Base-by-base conservation (phyloP, 2,797 vertebrate genomes). In the Falco peregrinus region DNA sequence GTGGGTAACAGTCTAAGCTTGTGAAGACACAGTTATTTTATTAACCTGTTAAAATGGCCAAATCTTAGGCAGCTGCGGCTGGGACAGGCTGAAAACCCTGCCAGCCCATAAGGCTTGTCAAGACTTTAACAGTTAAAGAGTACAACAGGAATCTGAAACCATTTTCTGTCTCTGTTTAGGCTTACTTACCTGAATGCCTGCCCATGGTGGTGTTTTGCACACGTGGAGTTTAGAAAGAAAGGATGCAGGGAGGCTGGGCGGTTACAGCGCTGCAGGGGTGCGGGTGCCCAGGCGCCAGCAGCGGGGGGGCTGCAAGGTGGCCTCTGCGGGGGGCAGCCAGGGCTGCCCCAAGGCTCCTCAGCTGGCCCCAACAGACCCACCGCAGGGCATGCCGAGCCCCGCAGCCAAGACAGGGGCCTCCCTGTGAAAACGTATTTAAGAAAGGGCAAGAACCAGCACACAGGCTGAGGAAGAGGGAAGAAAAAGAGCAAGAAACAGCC, bases 231-330 rank as follows among this genome's bases (percentile, higher is more conserved):
- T 2, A 77, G 53, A 80, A 15, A 87, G 29, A 1, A 39, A 12
- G 11, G 18, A 71, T 45, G 43, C 21, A 39, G 15, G 33, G 48
- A 83, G 35, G 14, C 43, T 69, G 43, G 13, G 48, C n/a, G 48
- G 28, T 21, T 37, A 33, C 8, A 33, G 41, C 25, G 24, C 24
- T n/a, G 45, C 6, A 71, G 3, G 51, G 31, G 5, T 50, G 16
- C 7, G 29, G 20, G 17, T 18, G 59, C 43, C 56, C 48, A 16
- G 10, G 20, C 1, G 5, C 18, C 29, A 33, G 22, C 28, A 50
- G 65, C 0, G 3, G 21, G 11, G 11, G 11, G 31, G 10, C 19
- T 53, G 18, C 7, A 2, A 25, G 11, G 28, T 0, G 2, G 35
- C 7, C 57, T 61, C 37, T 45, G 20, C 33, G 51, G 60, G 22